phyloP scores from a whole-genome alignment of 2,888 invertebrate genomes.

The Platycheirus rosarum region DNA sequence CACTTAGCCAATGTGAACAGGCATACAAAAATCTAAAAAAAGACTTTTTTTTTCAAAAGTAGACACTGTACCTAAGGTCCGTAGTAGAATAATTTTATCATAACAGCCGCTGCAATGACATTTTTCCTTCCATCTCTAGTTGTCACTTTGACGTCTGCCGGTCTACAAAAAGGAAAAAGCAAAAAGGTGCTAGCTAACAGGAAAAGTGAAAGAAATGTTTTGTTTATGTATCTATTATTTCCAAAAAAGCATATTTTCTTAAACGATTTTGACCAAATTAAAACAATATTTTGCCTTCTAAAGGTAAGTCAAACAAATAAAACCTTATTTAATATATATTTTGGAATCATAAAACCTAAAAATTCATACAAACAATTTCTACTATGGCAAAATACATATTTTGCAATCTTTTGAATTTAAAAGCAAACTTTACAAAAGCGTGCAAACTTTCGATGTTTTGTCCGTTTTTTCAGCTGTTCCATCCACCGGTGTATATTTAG shows the following conservation, averaged over 20 bases:
- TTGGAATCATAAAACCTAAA: neutral
- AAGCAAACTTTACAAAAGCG: slow-evolving; percentile 79
- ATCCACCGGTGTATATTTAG: slow-evolving; percentile 76
- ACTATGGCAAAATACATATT: neutral
- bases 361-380: too few relatives aligned
- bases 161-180: neutral
- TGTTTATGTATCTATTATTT: slow-evolving; percentile 10
- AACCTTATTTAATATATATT: neutral
- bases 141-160: slow-evolving; percentile 39
- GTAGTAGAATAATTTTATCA: slow-evolving; percentile 4
- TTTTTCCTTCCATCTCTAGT: neutral
- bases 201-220: neutral
- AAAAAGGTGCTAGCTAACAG: slow-evolving; percentile 3
- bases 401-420: slow-evolving; percentile 10
- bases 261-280: neutral
- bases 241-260: neutral
- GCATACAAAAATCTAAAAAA: too few relatives aligned
- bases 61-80: neutral
- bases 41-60: too few relatives aligned
- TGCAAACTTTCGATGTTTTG: slow-evolving; percentile 81
- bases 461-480: slow-evolving; percentile 54
- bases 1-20: too few relatives aligned
- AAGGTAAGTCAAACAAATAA: slow-evolving; percentile 3
- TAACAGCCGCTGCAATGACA: slow-evolving; percentile 30
- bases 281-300: neutral